These are phyloP conservation scores for Benthochromis sp. DNA, from an alignment of 2,113 vertebrate species.

Conservation along the genomic window DNA sequence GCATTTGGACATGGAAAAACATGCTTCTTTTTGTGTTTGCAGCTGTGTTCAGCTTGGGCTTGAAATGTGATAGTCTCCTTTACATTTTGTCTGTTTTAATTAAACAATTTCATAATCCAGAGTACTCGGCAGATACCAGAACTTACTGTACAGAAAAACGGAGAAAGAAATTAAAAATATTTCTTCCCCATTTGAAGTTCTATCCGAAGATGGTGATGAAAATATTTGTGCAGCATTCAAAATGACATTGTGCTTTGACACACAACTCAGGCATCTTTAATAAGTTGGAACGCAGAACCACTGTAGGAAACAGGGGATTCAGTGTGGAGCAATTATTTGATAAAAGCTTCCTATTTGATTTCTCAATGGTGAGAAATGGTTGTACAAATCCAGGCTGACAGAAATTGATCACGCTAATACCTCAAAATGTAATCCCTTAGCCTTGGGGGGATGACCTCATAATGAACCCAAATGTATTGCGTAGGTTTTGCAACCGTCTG, in stretches of 20 bases:
- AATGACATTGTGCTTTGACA: background rate
- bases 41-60: constrained; percentile 38
- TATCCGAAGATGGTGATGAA: background rate
- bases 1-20: background rate
- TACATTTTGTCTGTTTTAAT: constrained; percentile 5
- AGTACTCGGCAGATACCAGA: background rate
- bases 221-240: background rate
- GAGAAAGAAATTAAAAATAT: background rate
- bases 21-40: constrained; percentile 32
- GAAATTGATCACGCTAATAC: constrained; percentile 8
- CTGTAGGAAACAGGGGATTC: background rate
- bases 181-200: background rate
- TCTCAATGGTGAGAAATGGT: background rate
- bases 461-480: background rate
- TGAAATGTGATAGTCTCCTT: constrained; percentile 25
- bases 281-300: background rate
- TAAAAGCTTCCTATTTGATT: constrained; percentile 2
- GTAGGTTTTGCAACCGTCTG: background rate
- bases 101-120: constrained; percentile 3
- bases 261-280: background rate
- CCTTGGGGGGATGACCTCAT: background rate
- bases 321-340: constrained; percentile 2
- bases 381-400: constrained; percentile 3
- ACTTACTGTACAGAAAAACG: background rate
- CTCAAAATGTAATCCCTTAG: background rate